Evolutionary conservation across 2,888 invertebrate species (phyloP), one percentile per base, ranked within the genome.

Genomic region (Zhengitettix transpicula): DNA sequence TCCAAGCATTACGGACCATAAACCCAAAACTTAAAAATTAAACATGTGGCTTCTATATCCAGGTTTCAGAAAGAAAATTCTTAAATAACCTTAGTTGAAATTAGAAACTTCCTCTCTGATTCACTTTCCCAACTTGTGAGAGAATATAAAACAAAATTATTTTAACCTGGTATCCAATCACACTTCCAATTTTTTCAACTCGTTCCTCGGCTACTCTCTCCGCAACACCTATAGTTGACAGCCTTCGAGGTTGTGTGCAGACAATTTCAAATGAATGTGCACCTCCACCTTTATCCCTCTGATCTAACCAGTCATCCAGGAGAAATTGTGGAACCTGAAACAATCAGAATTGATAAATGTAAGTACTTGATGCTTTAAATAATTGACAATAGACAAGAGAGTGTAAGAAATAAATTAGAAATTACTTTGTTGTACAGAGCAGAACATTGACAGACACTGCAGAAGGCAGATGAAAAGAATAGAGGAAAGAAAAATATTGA

Each of bases 201-300:
- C 95, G 77, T 72, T 97, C 96, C 8, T 85, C 81, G 0, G 95
- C 87, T 0, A 96, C 94, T 68, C 95, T 78, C 68, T 95, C 93
- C 0, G 95, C 91, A 0, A 96, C 90, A 14, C 91, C 90, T 59
- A 95, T 87, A 3, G 95, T 94, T 0, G 95, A 92, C 68, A 97
- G 83, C 66, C 93, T 77, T 54, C 96, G 78, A 0, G 96, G 96
- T 72, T 97, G 95, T 0, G 95, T 94, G 69, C 94, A 94, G 56
- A 96, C 79, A 53, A 97, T 87, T 68, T 93, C 87, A 7, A 90
- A 82, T 62, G 88, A 87, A 11, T 77, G 73, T 0, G 75, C 76
- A 16, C 70, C 68, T 10, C 71, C 71, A 11, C 76, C 75, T 12
- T 78, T 73, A 53, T 47, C 42, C 16, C 53, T 59, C 15, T 52